Conservation (phyloP, 2,888 invertebrate genomes). For the Heliconius ethilla region DNA sequence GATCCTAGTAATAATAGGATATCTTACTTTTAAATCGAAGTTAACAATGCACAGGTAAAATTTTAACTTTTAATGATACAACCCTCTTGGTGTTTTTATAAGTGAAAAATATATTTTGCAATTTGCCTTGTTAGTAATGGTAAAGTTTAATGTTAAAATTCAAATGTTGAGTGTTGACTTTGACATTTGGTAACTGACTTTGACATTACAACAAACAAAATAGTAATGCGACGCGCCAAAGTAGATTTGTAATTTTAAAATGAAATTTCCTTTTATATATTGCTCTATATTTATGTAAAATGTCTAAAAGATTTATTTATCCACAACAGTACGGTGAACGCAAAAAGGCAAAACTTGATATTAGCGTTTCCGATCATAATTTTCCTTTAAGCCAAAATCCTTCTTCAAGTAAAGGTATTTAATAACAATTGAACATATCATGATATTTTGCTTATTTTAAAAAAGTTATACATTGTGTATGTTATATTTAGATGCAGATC, state of each 20-base stretch:
- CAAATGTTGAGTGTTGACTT: not conserved
- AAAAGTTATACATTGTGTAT: not conserved
- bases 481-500: conserved; percentile 27
- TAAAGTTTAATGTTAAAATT: not conserved
- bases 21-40: too few relatives aligned
- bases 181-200: not conserved
- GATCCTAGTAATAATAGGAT: too few relatives aligned
- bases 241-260: not conserved
- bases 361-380: conserved; percentile 72
- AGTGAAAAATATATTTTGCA: not conserved
- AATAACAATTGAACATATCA: not conserved
- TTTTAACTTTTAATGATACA: not conserved
- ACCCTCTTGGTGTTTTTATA: not conserved
- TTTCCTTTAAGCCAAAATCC: conserved; percentile 74
- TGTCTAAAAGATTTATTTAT: conserved; percentile 69
- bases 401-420: conserved; percentile 58
- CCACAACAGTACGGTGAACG: conserved; percentile 67
- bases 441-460: not conserved
- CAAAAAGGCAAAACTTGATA: conserved; percentile 71
- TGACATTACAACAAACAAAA: not conserved
- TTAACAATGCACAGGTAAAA: not conserved
- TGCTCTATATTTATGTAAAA: conserved; percentile 46
- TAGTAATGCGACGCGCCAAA: conserved; percentile 14
- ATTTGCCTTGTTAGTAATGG: not conserved
- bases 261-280: not conserved